Percentiles rank a stretch among this genome's conserved stretches.
These are phyloP conservation scores for Cecropterus lyciades DNA, from an alignment of 1,140 invertebrate genomes.

Conservation along the genomic window DNA sequence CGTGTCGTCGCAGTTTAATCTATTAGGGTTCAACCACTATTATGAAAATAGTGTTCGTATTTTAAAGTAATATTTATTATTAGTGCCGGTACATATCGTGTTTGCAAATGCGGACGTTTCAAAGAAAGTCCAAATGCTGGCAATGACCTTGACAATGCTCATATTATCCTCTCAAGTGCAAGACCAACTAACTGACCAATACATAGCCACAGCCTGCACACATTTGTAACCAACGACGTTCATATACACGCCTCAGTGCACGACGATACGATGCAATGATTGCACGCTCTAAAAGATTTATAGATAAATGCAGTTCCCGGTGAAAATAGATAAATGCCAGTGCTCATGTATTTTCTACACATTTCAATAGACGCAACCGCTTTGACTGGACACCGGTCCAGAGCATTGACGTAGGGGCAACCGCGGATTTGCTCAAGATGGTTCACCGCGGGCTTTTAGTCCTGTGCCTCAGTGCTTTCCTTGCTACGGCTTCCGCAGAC, in stretches of 20 bases:
- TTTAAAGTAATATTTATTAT: too few species aligned
- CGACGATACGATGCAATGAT: slow-evolving; percentile 79
- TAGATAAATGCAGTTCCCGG: slow-evolving; percentile 83
- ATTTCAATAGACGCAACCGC: slow-evolving; percentile 79
- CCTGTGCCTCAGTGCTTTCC: slow-evolving; percentile 66
- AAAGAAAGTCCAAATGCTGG: slow-evolving; percentile 38
- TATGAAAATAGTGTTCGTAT: too few species aligned
- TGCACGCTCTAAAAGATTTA: slow-evolving; percentile 85
- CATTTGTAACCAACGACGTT: slow-evolving; percentile 46
- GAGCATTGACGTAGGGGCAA: slow-evolving; percentile 46
- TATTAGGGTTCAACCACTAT: too few species aligned
- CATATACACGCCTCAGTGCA: slow-evolving; percentile 75
- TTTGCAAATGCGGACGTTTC: slow-evolving; percentile 18
- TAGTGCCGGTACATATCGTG: too few species aligned
- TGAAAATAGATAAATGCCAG: slow-evolving; percentile 85
- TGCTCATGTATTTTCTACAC: slow-evolving; percentile 77
- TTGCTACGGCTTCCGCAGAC: slow-evolving; percentile 57
- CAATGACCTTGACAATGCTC: slow-evolving; percentile 56
- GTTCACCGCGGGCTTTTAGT: slow-evolving; percentile 66
- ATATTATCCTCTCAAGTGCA: slow-evolving; percentile 44
- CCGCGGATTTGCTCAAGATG: slow-evolving; percentile 64
- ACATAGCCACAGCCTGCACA: slow-evolving; percentile 50
- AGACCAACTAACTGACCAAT: slow-evolving; percentile 51
- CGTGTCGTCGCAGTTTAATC: too few species aligned
- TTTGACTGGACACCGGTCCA: slow-evolving; percentile 67